Conservation (phyloP, 37 sponge, comb jelly and placozoan genomes). For the Theonella swinhoei region DNA sequence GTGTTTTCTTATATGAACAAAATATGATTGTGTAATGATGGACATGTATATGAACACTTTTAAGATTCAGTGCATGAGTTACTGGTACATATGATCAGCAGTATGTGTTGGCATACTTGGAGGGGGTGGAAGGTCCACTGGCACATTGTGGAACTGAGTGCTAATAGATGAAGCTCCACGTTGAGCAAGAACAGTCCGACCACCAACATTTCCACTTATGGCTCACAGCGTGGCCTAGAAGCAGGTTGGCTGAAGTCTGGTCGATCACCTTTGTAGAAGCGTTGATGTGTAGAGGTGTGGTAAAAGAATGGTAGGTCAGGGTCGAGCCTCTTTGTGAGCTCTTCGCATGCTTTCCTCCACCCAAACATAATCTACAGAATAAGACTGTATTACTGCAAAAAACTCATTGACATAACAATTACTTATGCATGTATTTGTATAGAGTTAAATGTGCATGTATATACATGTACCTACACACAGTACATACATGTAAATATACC, state of each 20-base stretch:
- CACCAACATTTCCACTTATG: too few relatives aligned
- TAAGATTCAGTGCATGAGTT: not conserved
- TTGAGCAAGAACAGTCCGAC: not conserved
- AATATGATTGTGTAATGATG: too few relatives aligned
- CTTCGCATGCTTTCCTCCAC: constrained; percentile 11
- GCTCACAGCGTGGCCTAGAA: too few relatives aligned
- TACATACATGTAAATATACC: too few relatives aligned
- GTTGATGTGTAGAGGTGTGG: constrained; percentile 22
- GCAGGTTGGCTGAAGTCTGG: not conserved
- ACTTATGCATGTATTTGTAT: too few relatives aligned
- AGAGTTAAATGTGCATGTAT: too few relatives aligned
- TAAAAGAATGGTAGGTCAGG: constrained; percentile 18
- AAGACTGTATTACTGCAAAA: too few relatives aligned
- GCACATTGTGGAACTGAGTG: constrained; percentile 7
- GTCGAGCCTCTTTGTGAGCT: constrained; percentile 23
- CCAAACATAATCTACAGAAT: not conserved
- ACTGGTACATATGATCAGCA: not conserved
- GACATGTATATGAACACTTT: not conserved
- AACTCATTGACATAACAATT: too few relatives aligned
- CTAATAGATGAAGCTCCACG: not conserved
- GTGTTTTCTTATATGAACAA: too few relatives aligned
- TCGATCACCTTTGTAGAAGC: constrained; percentile 20
- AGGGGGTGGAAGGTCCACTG: constrained; percentile 28
- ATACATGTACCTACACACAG: too few relatives aligned
- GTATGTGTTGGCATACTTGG: not conserved